These are phyloP conservation scores for Tipula lateralis DNA, from an alignment of 2,888 invertebrate genomes.

Conservation along the genomic window DNA sequence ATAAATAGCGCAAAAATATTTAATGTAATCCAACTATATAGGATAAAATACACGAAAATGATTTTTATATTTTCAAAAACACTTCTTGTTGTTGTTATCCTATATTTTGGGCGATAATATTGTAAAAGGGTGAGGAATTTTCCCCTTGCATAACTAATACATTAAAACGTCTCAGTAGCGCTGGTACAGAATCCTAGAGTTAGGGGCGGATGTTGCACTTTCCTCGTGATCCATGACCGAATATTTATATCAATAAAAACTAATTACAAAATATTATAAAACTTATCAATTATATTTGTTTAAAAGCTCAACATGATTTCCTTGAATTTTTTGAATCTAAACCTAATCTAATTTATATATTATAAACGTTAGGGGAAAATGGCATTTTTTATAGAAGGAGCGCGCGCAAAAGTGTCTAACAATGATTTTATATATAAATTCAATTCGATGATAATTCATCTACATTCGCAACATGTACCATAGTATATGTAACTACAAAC, in stretches of 20 bases:
- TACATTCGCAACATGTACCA: neutral
- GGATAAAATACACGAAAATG: neutral
- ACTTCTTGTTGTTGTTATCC: neutral
- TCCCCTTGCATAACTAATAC: neutral
- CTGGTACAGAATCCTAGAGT: neutral
- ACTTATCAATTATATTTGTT: neutral
- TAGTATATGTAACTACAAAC: neutral
- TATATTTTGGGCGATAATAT: neutral
- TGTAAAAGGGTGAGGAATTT: neutral
- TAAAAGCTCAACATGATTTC: neutral
- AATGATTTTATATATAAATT: neutral
- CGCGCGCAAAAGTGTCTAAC: neutral
- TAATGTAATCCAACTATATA: neutral
- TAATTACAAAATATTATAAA: neutral
- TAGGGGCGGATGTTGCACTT: neutral
- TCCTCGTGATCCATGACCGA: neutral
- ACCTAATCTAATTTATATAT: too few species aligned
- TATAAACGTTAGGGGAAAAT: neutral
- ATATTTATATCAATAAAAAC: neutral
- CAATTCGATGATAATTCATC: neutral
- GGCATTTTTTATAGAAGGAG: neutral
- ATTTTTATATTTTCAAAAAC: neutral
- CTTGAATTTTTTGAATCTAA: neutral
- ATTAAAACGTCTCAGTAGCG: neutral
- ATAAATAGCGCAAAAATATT: neutral